A percentile compares a stretch with the other conserved stretches of the same genome.
Evolutionary conservation across 2,797 vertebrate genomes (phyloP).

Genomic region (Australoheros facetus): DNA sequence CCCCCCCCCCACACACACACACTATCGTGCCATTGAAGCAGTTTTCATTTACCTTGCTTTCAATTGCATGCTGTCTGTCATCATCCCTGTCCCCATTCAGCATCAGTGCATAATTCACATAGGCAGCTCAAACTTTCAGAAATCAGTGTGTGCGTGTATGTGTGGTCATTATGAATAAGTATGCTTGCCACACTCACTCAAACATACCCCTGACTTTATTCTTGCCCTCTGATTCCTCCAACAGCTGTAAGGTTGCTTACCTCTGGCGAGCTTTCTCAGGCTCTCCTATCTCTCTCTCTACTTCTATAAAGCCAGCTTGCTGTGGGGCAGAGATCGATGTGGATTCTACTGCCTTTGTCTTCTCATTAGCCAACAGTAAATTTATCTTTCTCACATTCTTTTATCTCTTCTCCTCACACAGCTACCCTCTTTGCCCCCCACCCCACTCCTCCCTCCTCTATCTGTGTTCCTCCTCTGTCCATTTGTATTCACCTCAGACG

Average conservation of each 20-base stretch:
- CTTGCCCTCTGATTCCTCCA: conserved; percentile 25
- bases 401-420: conserved; percentile 69
- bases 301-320: conserved; percentile 55
- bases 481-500: conserved; percentile 82
- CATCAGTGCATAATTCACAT: conserved; percentile 26
- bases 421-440: conserved; percentile 30
- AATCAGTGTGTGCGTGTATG: background rate
- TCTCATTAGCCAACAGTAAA: conserved; percentile 77
- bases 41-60: conserved; percentile 27
- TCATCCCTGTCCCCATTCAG: conserved; percentile 15
- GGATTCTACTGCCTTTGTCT: conserved; percentile 75
- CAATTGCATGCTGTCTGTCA: conserved; percentile 27
- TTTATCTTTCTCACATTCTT: conserved; percentile 77
- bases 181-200: conserved; percentile 9
- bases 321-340: conserved; percentile 76
- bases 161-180: conserved; percentile 7
- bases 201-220: conserved; percentile 11
- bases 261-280: conserved; percentile 62
- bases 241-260: conserved; percentile 45
- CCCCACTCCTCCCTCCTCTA: conserved; percentile 14
- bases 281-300: conserved; percentile 33
- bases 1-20: background rate
- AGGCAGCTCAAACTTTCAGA: conserved; percentile 23
- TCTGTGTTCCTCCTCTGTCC: conserved; percentile 61
- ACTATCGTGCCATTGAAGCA: conserved; percentile 46